These are phyloP conservation scores for Pangasius djambal DNA, from an alignment of 2,797 vertebrate genomes.

Conservation along the genomic window DNA sequence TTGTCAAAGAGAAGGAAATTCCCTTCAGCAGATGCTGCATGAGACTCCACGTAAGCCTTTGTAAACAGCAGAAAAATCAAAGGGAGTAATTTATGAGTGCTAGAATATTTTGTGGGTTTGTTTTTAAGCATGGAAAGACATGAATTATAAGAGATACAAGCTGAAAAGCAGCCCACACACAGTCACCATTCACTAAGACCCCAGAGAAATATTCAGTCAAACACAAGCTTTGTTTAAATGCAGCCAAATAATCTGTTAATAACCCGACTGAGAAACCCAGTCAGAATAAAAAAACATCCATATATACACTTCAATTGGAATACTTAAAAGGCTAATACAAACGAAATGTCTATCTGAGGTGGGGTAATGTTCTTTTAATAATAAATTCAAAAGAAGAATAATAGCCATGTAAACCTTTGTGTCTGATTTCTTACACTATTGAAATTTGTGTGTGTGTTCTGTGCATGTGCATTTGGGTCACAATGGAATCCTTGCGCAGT, in stretches of 20 bases:
- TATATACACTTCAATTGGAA: background rate
- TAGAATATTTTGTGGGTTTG: slow-evolving; percentile 63
- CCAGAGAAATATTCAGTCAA: background rate
- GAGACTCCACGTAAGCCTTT: slow-evolving; percentile 40
- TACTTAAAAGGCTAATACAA: background rate
- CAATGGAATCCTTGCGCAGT: background rate
- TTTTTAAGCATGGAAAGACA: slow-evolving; percentile 41
- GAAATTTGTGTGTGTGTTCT: background rate
- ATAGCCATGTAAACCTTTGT: background rate
- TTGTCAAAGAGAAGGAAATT: slow-evolving; percentile 35
- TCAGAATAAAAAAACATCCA: background rate
- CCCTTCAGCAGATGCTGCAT: slow-evolving; percentile 51
- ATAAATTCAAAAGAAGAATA: background rate
- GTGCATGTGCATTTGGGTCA: background rate
- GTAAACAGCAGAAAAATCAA: slow-evolving; percentile 68
- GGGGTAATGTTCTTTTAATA: background rate
- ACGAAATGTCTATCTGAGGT: background rate
- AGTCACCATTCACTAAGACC: background rate
- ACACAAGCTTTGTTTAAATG: background rate
- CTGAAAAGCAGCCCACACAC: background rate
- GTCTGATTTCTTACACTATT: background rate
- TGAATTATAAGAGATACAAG: slow-evolving; percentile 54
- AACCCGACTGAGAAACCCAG: background rate
- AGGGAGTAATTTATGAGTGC: slow-evolving; percentile 71
- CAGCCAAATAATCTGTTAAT: slow-evolving; percentile 8